Evolutionary conservation across 2,888 invertebrate genomes (phyloP).

Genomic region (Drosophila algonquin): DNA sequence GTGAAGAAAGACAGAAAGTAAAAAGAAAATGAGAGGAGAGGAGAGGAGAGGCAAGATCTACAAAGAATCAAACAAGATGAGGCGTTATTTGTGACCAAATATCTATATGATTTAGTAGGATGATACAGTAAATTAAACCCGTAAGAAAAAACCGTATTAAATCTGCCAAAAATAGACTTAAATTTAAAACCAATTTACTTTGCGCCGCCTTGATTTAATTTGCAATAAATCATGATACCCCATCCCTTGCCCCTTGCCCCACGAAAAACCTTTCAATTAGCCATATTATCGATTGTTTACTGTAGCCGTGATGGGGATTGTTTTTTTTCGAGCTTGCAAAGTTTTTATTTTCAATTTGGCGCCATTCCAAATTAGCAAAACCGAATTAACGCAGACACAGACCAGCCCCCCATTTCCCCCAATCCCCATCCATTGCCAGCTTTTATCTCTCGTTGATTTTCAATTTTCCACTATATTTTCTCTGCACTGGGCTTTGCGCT

Average conservation of each 20-base stretch:
- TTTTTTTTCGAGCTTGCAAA: conserved; percentile 36
- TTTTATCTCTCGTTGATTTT: conserved; percentile 62
- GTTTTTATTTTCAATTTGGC: conserved; percentile 69
- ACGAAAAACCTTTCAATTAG: conserved; percentile 13
- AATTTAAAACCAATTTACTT: neutral
- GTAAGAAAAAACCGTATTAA: neutral
- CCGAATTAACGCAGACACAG: conserved; percentile 56
- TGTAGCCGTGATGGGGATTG: conserved; percentile 43
- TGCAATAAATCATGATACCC: neutral
- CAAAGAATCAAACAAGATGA: neutral
- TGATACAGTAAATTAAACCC: neutral
- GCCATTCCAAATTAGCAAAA: conserved; percentile 70
- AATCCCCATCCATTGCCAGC: conserved; percentile 12
- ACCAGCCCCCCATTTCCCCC: conserved; percentile 17
- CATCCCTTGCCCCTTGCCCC: neutral
- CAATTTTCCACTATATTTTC: conserved; percentile 58
- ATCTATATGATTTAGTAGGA: conserved; percentile 24
- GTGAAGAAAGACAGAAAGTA: conserved; percentile 36
- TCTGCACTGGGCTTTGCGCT: conserved; percentile 1
- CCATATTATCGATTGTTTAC: conserved; percentile 42
- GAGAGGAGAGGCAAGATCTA: conserved; percentile 19
- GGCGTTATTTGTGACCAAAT: conserved; percentile 7
- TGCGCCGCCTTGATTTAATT: neutral
- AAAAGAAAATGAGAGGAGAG: conserved; percentile 13
- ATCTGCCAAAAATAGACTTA: neutral